Percentiles rank a stretch among this genome's conserved stretches.
These are phyloP conservation scores for Ciona savignyi DNA, from an alignment of 23 tunicate species.

Conservation along the genomic window DNA sequence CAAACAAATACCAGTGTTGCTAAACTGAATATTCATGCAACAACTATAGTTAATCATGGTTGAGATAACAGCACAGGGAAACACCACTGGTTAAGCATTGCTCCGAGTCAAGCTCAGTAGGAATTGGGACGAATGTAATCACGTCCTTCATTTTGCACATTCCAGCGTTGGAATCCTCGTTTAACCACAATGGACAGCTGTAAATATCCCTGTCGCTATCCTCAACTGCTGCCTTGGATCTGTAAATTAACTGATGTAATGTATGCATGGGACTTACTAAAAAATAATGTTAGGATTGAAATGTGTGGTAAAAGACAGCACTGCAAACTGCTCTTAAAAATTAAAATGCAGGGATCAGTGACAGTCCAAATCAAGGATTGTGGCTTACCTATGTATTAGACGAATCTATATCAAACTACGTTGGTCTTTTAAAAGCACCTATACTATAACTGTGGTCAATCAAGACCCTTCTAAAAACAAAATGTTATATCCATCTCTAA, in stretches of 20 bases:
- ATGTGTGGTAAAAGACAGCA: no score
- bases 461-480: no score
- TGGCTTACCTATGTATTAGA: no score
- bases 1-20: not conserved
- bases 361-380: no score
- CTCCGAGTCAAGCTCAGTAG: conserved; percentile 1
- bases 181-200: conserved; percentile 36
- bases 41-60: not conserved
- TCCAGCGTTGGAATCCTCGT: conserved; percentile 4
- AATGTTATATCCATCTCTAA: not conserved
- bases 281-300: no score
- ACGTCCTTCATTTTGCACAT: conserved; percentile 18
- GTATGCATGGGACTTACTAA: no score
- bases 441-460: no score
- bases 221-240: not conserved
- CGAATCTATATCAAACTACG: no score
- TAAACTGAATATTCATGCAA: not conserved
- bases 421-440: no score
- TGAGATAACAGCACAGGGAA: conserved; percentile 15
- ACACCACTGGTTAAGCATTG: conserved; percentile 34
- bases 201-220: not conserved
- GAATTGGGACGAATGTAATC: conserved; percentile 19
- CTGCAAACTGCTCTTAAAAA: no score
- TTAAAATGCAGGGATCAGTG: no score
- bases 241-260: no score